phyloP scores from a whole-genome alignment of 2,888 invertebrate species.

The Epistrophella euchroma region DNA sequence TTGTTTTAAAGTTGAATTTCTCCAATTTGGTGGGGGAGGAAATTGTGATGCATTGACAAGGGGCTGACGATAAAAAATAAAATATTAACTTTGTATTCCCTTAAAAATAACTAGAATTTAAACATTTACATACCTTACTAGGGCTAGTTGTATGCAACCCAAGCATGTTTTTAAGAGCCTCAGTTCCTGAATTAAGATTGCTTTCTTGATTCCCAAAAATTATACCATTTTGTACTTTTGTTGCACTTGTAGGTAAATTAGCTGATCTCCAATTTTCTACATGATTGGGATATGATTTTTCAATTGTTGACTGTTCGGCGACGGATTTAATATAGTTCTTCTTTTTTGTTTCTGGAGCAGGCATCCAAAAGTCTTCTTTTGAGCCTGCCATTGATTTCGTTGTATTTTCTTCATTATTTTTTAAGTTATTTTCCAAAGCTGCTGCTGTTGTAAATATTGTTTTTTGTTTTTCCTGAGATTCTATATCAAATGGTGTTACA shows the following conservation, averaged over 20 bases:
- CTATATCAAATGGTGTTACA: slow-evolving; percentile 17
- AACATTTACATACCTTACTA: background rate
- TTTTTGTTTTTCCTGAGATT: slow-evolving; percentile 33
- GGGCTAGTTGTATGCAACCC: slow-evolving; percentile 32
- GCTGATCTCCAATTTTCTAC: slow-evolving; percentile 36
- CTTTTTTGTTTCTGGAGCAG: slow-evolving; percentile 49
- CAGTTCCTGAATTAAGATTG: slow-evolving; percentile 53
- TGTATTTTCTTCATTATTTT: slow-evolving; percentile 33
- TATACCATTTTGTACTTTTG: slow-evolving; percentile 8
- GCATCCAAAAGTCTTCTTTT: slow-evolving; percentile 73
- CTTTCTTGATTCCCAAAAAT: slow-evolving; percentile 1
- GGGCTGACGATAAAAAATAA: slow-evolving; percentile 31
- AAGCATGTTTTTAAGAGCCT: slow-evolving; percentile 57
- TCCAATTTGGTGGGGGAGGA: slow-evolving; percentile 65
- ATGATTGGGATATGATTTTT: slow-evolving; percentile 47
- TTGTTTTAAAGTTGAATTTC: slow-evolving; percentile 25
- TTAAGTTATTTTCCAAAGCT: slow-evolving; percentile 44
- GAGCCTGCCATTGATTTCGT: slow-evolving; percentile 27
- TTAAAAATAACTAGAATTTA: background rate
- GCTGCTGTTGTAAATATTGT: background rate
- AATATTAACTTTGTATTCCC: background rate
- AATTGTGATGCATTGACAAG: slow-evolving; percentile 70
- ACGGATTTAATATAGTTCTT: slow-evolving; percentile 49
- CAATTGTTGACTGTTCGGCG: slow-evolving; percentile 13
- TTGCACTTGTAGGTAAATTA: background rate